Evolutionary conservation across 2,797 vertebrate genomes (phyloP), one percentile per base, ranked within the genome.

Genomic region (Lindbergichthys nudifrons): DNA sequence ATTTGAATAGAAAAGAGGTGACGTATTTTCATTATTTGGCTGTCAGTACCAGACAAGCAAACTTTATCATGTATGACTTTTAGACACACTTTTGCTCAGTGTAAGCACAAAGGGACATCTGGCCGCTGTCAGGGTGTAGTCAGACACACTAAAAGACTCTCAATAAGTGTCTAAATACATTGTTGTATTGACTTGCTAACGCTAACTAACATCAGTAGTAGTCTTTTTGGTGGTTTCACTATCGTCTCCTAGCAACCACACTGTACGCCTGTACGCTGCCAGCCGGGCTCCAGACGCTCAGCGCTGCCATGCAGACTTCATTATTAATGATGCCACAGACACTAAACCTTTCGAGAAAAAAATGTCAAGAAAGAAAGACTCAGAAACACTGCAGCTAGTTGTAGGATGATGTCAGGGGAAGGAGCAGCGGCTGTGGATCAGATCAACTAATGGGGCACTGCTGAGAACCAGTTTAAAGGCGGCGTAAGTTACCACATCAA

Each of bases 241-340:
- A 3, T 11, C 46, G 90, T 91, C 81, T 46, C 92, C 69, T 14
- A 80, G 92, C 88, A 92, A 93, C 93, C 68, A 80, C 51, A 75
- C 69, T 54, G 32, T 36, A 77, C 58, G 73, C 80, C 83, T 59
- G 59, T 48, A 5, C 45, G 63, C 72, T 69, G 78, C 76, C 56
- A 63, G 68, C 48, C 62, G 73, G 14, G 68, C 60, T 79, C 64
- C 90, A 92, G 91, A 89, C 87, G 82, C 23, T 21, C 81, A 84
- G 77, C 82, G 77, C 51, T 43, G 57, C 68, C 4, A 36, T 68
- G 58, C 83, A 6, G 3, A 36, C 30, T 86, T 23, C 74, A 94
- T 94, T 92, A 95, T 96, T 95, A 73, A 95, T 92, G 86, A 86
- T 79, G 70, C 57, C 59, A 58, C 66, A 62, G 87, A 90, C 80